Conservation (phyloP, 2,797 vertebrate species). For the Lagodon rhomboides region DNA sequence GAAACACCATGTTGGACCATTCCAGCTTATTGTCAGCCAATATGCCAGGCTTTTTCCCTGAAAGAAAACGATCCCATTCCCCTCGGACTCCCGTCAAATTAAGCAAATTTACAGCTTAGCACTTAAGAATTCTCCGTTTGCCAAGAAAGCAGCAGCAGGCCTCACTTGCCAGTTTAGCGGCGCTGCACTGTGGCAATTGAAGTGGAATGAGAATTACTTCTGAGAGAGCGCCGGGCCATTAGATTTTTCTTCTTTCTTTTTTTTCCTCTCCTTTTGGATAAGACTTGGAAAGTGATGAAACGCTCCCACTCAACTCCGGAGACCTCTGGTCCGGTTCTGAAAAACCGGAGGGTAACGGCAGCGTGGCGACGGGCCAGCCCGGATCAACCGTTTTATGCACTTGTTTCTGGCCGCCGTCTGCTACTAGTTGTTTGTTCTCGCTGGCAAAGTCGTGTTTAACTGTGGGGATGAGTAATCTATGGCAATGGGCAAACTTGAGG, state of each 20-base stretch:
- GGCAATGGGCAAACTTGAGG: conserved; percentile 72
- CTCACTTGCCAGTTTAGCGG: conserved; percentile 67
- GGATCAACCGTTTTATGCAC: conserved; percentile 67
- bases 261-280: conserved; percentile 74
- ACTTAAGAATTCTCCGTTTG: conserved; percentile 86
- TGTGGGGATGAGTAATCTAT: conserved; percentile 72
- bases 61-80: conserved; percentile 84
- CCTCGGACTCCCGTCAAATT: conserved; percentile 87
- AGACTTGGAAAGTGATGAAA: conserved; percentile 77
- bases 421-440: conserved; percentile 80
- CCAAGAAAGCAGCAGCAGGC: conserved; percentile 82
- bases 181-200: conserved; percentile 68
- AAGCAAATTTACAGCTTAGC: conserved; percentile 89
- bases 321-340: conserved; percentile 77
- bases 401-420: conserved; percentile 83
- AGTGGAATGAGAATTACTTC: conserved; percentile 76
- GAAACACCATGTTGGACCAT: conserved; percentile 83
- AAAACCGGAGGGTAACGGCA: conserved; percentile 80
- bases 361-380: conserved; percentile 71
- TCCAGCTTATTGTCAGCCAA: conserved; percentile 83
- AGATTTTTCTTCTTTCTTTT: conserved; percentile 38
- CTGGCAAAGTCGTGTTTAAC: conserved; percentile 76
- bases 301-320: conserved; percentile 65
- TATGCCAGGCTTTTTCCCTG: conserved; percentile 82
- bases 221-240: conserved; percentile 56